Evolutionary conservation across 2,797 vertebrate genomes (phyloP), one percentile per base, ranked within the genome.

Genomic region (Babyrousa celebensis): DNA sequence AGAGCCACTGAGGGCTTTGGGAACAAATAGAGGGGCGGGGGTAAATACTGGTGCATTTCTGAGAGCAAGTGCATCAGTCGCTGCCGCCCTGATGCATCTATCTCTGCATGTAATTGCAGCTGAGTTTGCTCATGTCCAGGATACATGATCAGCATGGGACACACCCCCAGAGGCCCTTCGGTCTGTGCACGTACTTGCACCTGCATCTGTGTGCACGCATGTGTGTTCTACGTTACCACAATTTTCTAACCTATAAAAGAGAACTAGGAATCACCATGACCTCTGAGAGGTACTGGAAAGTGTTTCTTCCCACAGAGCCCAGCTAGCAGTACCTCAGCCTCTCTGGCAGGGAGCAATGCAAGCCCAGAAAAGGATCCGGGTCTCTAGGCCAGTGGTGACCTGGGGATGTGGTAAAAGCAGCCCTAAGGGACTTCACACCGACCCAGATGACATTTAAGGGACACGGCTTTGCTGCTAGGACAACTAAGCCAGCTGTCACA

Each of bases 301-400:
- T 12, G 10, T 89, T 77, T 91, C 65, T 48, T 60, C 29, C 52
- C 43, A 36, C 10, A 21, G 21, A 84, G 36, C n/a, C 63, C 60
- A 62, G 48, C 23, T 91, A 91, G 79, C 70, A 93, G 56, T 94
- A 91, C 78, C 54, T 79, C 43, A 56, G 71, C 9, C 36, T 29
- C 20, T 67, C 91, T 84, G 87, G 60, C 89, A 95, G 94, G 65
- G 85, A 60, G 70, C 78, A 52, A 95, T 91, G 79, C 48, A 91
- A 74, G 86, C 52, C 62, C 71, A 36, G 60, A 32, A 96, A 97
- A 95, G 32, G 43, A 85, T 32, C 32, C 27, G 32, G 21, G n/a
- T 92, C 60, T 48, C 79, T 12, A 60, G 48, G 56, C 23, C 82
- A 58, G 21, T 70, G 63, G 77, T 56, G 7, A 43, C 70, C 48